These are phyloP conservation scores for Natator depressus DNA, from an alignment of 2,113 vertebrate species.

Conservation along the genomic window DNA sequence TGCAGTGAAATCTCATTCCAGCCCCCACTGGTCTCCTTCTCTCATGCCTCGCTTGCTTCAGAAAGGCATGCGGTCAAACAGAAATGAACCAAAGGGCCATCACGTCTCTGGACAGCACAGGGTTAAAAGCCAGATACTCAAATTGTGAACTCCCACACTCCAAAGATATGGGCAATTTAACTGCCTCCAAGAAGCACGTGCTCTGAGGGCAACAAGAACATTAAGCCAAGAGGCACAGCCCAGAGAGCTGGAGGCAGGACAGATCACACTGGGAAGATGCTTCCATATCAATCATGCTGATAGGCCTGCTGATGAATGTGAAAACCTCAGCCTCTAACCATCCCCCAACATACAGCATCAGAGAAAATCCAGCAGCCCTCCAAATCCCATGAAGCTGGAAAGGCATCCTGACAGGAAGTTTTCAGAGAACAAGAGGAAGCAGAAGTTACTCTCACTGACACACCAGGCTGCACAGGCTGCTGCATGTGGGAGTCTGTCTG, in stretches of 20 bases:
- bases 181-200: background rate
- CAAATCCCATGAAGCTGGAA: background rate
- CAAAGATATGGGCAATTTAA: background rate
- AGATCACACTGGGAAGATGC: background rate
- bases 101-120: background rate
- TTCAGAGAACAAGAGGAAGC: background rate
- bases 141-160: background rate
- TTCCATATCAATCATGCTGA: background rate
- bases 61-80: conserved; percentile 33
- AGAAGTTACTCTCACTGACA: background rate
- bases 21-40: background rate
- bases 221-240: background rate
- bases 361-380: background rate
- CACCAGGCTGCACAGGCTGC: background rate
- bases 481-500: background rate
- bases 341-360: background rate
- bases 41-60: background rate
- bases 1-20: conserved; percentile 2
- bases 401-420: background rate
- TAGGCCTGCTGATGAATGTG: background rate
- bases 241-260: background rate
- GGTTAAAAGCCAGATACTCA: background rate
- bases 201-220: background rate
- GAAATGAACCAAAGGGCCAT: background rate
- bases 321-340: background rate